Evolutionary conservation across 2,888 invertebrate genomes (phyloP).

Genomic region (Tetranychus truncatus): DNA sequence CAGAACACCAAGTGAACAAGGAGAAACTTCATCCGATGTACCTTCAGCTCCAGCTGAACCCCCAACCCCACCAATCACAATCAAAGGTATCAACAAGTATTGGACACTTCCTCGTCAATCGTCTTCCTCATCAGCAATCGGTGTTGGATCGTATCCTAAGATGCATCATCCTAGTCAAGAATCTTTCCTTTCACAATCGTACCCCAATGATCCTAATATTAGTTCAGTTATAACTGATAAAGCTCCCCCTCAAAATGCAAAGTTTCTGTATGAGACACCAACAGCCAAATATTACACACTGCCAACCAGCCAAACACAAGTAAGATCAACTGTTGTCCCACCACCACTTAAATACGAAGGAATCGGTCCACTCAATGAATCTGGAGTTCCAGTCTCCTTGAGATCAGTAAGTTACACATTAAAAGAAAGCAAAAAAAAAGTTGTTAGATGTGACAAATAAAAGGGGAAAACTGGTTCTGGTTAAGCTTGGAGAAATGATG

Average conservation of each 20-base stretch:
- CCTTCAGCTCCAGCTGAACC: background rate
- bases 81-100: constrained; percentile 14
- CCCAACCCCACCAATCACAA: background rate
- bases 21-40: background rate
- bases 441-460: no score
- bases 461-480: no score
- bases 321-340: constrained; percentile 15
- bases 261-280: constrained; percentile 19
- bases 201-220: background rate
- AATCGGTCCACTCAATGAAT: constrained; percentile 26
- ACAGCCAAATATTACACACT: constrained; percentile 18
- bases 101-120: constrained; percentile 20
- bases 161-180: background rate
- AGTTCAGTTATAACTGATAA: constrained; percentile 14
- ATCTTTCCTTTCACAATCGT: background rate
- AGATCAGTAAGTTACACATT: constrained; percentile 22
- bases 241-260: constrained; percentile 17
- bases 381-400: constrained; percentile 24
- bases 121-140: background rate
- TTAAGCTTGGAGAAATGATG: no score
- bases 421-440: background rate
- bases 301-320: constrained; percentile 6
- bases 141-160: background rate
- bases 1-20: background rate
- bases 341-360: constrained; percentile 27